phyloP scores from a whole-genome alignment of 2,888 invertebrate genomes.

The Morpho deidamia region DNA sequence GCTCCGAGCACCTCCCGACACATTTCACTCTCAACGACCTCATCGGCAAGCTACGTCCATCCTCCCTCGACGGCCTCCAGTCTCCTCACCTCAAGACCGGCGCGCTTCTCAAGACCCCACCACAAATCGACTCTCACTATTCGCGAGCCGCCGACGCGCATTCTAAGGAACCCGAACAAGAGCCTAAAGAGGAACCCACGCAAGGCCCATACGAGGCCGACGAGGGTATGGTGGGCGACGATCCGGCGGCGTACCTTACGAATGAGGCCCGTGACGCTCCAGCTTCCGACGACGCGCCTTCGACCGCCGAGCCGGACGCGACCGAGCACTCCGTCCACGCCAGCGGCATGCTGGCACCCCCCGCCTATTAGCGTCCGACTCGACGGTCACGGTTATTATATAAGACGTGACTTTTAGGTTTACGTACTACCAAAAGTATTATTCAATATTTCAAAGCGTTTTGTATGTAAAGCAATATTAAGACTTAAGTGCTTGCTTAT shows the following conservation, averaged over 20 bases:
- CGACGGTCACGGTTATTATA: slow-evolving; percentile 33
- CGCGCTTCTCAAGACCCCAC: slow-evolving; percentile 70
- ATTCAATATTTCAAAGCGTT: slow-evolving; percentile 54
- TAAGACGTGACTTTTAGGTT: slow-evolving; percentile 45
- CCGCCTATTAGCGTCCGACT: slow-evolving; percentile 65
- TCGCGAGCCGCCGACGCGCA: slow-evolving; percentile 73
- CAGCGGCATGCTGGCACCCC: slow-evolving; percentile 76
- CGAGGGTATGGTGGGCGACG: slow-evolving; percentile 76
- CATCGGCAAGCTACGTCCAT: slow-evolving; percentile 75
- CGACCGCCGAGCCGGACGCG: slow-evolving; percentile 80
- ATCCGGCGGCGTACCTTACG: slow-evolving; percentile 70
- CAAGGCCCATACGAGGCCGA: slow-evolving; percentile 81
- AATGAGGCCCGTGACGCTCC: slow-evolving; percentile 58
- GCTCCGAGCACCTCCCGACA: slow-evolving; percentile 73
- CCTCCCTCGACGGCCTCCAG: slow-evolving; percentile 69
- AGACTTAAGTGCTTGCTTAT: slow-evolving; percentile 46
- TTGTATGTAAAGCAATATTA: slow-evolving; percentile 41
- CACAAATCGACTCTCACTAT: slow-evolving; percentile 79
- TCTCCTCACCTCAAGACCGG: slow-evolving; percentile 69
- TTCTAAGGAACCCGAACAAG: slow-evolving; percentile 53
- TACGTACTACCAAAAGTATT: slow-evolving; percentile 73
- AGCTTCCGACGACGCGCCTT: slow-evolving; percentile 68
- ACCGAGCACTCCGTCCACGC: slow-evolving; percentile 74
- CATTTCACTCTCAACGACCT: slow-evolving; percentile 76
- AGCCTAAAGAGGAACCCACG: slow-evolving; percentile 70